Percentiles rank a stretch among this genome's conserved stretches.
These are phyloP conservation scores for Crocuta crocuta DNA, from an alignment of 2,113 vertebrate genomes.

Conservation along the genomic window DNA sequence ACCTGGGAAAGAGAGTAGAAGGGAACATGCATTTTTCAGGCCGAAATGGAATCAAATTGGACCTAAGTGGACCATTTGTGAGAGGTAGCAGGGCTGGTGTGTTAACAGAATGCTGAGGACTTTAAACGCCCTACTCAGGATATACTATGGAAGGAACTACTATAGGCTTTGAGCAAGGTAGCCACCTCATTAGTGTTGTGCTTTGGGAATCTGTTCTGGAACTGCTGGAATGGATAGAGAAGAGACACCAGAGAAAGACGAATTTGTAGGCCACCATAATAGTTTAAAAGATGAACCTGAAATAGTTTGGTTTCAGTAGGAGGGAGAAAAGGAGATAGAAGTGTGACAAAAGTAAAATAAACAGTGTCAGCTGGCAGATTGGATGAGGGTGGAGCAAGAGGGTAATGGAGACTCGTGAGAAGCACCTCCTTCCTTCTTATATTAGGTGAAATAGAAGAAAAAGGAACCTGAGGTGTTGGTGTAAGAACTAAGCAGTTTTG, in stretches of 20 bases:
- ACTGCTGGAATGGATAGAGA: not conserved
- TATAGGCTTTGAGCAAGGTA: not conserved
- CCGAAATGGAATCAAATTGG: not conserved
- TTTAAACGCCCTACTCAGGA: not conserved
- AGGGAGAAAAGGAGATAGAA: not conserved
- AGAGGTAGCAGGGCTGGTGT: not conserved
- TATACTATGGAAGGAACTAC: not conserved
- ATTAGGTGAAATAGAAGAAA: not conserved
- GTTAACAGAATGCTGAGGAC: not conserved
- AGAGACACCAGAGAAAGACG: not conserved
- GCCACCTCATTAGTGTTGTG: not conserved
- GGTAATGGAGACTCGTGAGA: rapidly evolving
- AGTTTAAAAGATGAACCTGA: not conserved
- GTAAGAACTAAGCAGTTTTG: not conserved
- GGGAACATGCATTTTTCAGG: not conserved
- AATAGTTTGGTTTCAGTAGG: not conserved
- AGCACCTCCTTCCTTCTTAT: not conserved
- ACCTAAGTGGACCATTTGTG: not conserved
- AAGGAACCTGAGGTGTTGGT: not conserved
- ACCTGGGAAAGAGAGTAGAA: not conserved
- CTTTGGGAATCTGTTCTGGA: not conserved
- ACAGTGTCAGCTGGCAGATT: not conserved
- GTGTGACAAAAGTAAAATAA: not conserved
- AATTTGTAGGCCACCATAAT: not conserved
- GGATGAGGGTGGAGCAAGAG: not conserved